Conservation (phyloP, 2,888 invertebrate species). For the Megastigmus dorsalis region DNA sequence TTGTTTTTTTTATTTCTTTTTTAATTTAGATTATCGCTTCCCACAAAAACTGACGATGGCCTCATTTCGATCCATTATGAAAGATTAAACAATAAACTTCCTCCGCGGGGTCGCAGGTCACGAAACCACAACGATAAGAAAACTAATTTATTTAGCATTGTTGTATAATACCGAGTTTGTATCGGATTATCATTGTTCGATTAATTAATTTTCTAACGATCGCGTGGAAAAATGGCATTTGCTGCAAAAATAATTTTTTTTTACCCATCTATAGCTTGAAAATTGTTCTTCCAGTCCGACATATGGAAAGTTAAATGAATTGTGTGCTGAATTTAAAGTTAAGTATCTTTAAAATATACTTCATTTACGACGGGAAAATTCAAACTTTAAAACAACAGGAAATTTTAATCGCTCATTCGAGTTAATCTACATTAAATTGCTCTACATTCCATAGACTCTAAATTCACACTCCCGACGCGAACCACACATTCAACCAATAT, state of each 20-base stretch:
- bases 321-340: background rate
- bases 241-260: too few relatives aligned
- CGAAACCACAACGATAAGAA: background rate
- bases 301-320: too few relatives aligned
- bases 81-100: background rate
- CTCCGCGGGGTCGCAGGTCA: background rate
- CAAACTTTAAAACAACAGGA: background rate
- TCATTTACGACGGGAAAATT: background rate
- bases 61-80: slow-evolving; percentile 24
- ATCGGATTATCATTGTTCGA: too few relatives aligned
- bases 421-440: background rate
- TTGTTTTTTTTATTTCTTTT: background rate
- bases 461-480: too few relatives aligned
- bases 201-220: too few relatives aligned
- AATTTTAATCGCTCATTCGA: background rate
- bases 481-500: too few relatives aligned
- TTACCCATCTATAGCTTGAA: too few relatives aligned
- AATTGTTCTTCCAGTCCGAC: too few relatives aligned
- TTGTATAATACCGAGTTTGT: background rate
- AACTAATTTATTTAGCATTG: background rate
- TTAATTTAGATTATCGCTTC: slow-evolving; percentile 16
- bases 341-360: background rate
- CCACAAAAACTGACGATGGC: background rate
- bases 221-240: too few relatives aligned
- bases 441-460: too few relatives aligned